Evolutionary conservation across 2,113 vertebrate species (phyloP), one percentile per base, ranked within the genome.

Genomic region (Phrynosoma platyrhinos): DNA sequence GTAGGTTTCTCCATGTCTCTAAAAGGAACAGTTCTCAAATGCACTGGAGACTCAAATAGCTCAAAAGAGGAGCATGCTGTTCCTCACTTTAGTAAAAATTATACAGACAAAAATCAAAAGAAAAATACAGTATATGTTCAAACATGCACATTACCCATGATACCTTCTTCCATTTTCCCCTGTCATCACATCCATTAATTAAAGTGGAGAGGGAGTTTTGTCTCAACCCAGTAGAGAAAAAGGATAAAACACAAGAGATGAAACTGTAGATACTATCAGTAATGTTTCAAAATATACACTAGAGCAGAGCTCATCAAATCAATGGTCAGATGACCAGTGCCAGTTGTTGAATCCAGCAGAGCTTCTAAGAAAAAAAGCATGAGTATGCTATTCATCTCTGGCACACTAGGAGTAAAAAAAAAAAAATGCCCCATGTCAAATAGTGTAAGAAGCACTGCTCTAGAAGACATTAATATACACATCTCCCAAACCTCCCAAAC

Each of bases 1-100:
- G 92, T 94, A 94, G 84, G 91, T 92, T 96, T 95, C 94, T 89
- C 80, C 83, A 9, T 94, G 88, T 94, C 95, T 97, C 95, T 96
- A 91, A 94, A 96, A 96, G 74, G 91, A 94, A 92, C 27, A 82
- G 90, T 91, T 93, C 94, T 93, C 89, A 95, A 94, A 95, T 92
- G 91, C 90, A 86, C 90, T 90, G 85, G 93, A 95, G 88, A 87
- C 82, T 95, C 94, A 88, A 93, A 83, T 86, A 71, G 81, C 95
- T 95, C 90, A 89, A 94, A 94, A 92, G 90, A 94, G 84, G 74
- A 88, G 72, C 0, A 4, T 90, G 78, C 84, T 89, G 90, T 90
- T 95, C 94, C 91, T 91, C 88, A 88, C 89, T 95, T 87, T 91
- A 92, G 84, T 89, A 74, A 79, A 88, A 94, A 91, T 82, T 91